A percentile compares a stretch with the other conserved stretches of the same genome.
Evolutionary conservation across 2,113 vertebrate genomes (phyloP).

Genomic region (Channa maculata): DNA sequence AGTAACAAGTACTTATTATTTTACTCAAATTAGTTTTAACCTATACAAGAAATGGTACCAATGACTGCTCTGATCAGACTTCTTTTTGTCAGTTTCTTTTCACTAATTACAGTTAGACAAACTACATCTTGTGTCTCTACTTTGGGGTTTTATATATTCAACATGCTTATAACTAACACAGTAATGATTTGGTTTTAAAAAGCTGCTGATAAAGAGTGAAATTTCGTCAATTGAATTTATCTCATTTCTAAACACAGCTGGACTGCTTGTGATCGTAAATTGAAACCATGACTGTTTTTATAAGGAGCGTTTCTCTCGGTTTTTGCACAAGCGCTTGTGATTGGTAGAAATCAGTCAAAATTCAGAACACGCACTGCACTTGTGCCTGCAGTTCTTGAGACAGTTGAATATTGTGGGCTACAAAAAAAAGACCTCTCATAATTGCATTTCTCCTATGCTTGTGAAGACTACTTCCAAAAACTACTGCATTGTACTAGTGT

Average conservation of each 20-base stretch:
- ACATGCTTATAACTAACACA: constrained; percentile 12
- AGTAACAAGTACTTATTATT: constrained; percentile 14
- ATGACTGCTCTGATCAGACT: no score
- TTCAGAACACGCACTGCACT: constrained; percentile 32
- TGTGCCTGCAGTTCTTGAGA: constrained; percentile 40
- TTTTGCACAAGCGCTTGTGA: not conserved
- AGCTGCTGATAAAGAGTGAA: not conserved
- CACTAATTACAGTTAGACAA: not conserved
- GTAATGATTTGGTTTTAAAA: constrained; percentile 2
- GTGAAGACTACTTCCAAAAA: constrained; percentile 46
- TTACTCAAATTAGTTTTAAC: constrained; percentile 1
- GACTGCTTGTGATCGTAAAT: constrained; percentile 32
- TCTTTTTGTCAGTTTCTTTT: constrained; percentile 3
- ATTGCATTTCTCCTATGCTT: constrained; percentile 43
- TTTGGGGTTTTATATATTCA: constrained; percentile 1
- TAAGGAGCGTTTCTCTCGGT: constrained; percentile 3
- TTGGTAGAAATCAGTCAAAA: constrained; percentile 38
- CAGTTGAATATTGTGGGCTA: constrained; percentile 50
- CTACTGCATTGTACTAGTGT: constrained; percentile 37
- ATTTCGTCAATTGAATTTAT: constrained; percentile 11
- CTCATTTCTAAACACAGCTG: constrained; percentile 33
- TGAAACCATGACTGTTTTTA: constrained; percentile 42
- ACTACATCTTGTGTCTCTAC: not conserved
- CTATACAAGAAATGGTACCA: no score
- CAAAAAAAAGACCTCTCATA: constrained; percentile 44